phyloP scores from a whole-genome alignment of 92 coral and sea anemone species.

The Zoanthus sociatus region DNA sequence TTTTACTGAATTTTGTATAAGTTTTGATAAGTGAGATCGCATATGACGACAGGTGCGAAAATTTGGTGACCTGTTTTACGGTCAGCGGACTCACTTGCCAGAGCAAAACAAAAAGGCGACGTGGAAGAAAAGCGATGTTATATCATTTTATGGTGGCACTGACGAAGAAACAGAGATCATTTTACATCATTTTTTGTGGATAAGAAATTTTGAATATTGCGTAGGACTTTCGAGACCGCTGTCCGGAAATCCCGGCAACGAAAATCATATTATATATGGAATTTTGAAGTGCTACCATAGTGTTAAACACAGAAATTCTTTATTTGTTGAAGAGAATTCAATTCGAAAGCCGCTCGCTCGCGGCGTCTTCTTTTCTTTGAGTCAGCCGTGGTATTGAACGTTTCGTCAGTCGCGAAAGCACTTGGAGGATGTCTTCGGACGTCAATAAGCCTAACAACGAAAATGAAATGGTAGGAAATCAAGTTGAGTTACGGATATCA shows the following conservation, averaged over 20 bases:
- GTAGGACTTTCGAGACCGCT: conserved; percentile 38
- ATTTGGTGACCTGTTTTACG: conserved; percentile 37
- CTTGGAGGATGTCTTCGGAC: conserved; percentile 72
- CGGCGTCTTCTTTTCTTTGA: background rate
- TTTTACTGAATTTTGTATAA: background rate
- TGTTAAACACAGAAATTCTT: background rate
- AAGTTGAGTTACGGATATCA: conserved; percentile 81
- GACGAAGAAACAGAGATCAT: background rate
- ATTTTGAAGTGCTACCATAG: conserved; percentile 10
- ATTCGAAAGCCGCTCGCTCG: conserved; percentile 42
- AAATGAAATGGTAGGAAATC: conserved; percentile 75
- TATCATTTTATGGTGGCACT: conserved; percentile 25
- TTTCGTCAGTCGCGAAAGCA: conserved; percentile 3
- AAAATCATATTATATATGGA: conserved; percentile 22
- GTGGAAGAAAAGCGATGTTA: conserved; percentile 64
- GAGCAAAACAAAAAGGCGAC: conserved; percentile 85
- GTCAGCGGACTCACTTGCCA: conserved; percentile 76
- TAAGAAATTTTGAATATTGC: conserved; percentile 2
- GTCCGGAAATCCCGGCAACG: conserved; percentile 14
- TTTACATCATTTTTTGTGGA: conserved; percentile 25
- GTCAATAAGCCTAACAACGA: conserved; percentile 67
- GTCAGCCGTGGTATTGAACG: conserved; percentile 29
- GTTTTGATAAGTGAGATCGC: background rate
- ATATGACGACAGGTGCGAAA: conserved; percentile 39
- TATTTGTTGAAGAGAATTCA: conserved; percentile 28